Conservation (phyloP, 2,113 vertebrate species). For the Odontophorus gujanensis region DNA sequence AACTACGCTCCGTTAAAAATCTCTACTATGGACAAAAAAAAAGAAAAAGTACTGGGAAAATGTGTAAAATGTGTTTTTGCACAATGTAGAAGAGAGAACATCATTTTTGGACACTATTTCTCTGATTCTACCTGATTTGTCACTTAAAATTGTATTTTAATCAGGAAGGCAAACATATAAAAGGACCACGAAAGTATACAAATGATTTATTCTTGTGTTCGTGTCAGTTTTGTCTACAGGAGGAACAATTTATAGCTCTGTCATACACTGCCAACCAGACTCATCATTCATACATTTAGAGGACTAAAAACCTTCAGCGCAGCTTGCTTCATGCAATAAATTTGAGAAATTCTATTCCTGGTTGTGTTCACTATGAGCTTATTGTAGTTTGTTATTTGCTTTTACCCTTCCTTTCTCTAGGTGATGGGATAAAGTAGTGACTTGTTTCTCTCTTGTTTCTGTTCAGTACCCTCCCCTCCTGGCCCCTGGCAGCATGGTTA, state of each 20-base stretch:
- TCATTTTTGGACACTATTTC: neutral
- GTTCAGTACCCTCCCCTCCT: neutral
- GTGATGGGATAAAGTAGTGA: neutral
- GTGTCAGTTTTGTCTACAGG: constrained; percentile 1
- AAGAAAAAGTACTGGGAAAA: neutral
- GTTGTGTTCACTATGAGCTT: neutral
- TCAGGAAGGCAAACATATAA: neutral
- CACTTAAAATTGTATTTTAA: neutral
- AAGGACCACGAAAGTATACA: neutral
- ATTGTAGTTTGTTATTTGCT: neutral
- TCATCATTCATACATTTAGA: constrained; percentile 45
- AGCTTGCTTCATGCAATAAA: constrained; percentile 23
- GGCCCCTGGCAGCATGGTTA: neutral
- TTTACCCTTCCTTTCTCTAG: neutral
- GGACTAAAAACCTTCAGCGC: neutral
- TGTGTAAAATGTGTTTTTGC: neutral
- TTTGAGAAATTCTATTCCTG: constrained; percentile 23
- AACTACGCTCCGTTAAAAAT: neutral
- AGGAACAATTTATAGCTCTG: constrained; percentile 44
- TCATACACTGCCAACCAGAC: neutral
- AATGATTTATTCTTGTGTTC: constrained; percentile 21
- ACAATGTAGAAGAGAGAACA: neutral
- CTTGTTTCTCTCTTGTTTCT: neutral
- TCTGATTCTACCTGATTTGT: neutral
- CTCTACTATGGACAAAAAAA: neutral